A percentile compares a stretch with the other conserved stretches of the same genome.
These are phyloP conservation scores for Drosophila varians DNA, from an alignment of 1,140 invertebrate species.

Conservation along the genomic window DNA sequence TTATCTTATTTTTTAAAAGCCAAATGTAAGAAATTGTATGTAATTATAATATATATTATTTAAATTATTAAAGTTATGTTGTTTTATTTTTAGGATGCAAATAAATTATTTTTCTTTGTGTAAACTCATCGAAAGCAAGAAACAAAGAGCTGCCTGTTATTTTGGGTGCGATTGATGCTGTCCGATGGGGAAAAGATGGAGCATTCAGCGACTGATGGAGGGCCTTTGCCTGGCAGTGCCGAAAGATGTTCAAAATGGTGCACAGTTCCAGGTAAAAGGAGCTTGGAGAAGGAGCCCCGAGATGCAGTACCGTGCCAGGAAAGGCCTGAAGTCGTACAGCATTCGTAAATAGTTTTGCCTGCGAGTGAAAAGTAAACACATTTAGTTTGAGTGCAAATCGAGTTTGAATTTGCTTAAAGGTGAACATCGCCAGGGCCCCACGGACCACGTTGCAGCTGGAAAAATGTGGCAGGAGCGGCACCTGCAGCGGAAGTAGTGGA, in stretches of 20 bases:
- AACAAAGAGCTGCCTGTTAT: slow-evolving; percentile 59
- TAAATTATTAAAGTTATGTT: too few species aligned
- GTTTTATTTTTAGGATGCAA: too few species aligned
- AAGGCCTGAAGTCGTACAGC: slow-evolving; percentile 42
- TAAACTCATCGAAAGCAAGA: slow-evolving; percentile 13
- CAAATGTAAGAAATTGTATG: too few species aligned
- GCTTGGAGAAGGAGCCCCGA: slow-evolving; percentile 1
- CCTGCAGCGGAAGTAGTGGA: slow-evolving; percentile 11
- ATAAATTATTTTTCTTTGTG: slow-evolving; percentile 7
- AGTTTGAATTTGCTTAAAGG: slow-evolving; percentile 76
- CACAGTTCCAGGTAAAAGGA: slow-evolving; percentile 49
- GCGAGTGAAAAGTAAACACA: slow-evolving; percentile 73
- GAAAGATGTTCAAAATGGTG: slow-evolving; percentile 65
- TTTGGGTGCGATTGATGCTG: slow-evolving; percentile 60
- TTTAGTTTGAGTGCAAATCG: slow-evolving; percentile 77
- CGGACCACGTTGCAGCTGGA: background rate
- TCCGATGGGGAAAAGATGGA: slow-evolving; percentile 9
- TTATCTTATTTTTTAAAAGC: too few species aligned
- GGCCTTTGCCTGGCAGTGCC: slow-evolving; percentile 33
- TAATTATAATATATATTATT: too few species aligned
- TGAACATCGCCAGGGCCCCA: slow-evolving; percentile 15
- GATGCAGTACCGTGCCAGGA: slow-evolving; percentile 18
- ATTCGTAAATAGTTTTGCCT: slow-evolving; percentile 72
- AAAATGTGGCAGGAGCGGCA: slow-evolving; percentile 17
- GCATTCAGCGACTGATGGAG: slow-evolving; percentile 24